These are phyloP conservation scores for Glyphotaelius pellucidus DNA, from an alignment of 2,888 invertebrate species.

Conservation along the genomic window DNA sequence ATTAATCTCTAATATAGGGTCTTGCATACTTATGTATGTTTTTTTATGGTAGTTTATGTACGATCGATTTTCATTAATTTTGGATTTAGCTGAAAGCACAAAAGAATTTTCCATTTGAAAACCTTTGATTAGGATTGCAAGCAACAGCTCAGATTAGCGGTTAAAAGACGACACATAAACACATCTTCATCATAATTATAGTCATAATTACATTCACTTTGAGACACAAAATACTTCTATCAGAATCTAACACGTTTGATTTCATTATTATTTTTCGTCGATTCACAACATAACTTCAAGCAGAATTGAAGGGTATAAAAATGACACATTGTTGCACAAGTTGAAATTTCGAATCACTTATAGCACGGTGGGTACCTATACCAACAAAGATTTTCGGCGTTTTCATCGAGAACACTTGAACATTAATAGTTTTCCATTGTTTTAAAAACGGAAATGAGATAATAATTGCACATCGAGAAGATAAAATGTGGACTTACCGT, in stretches of 20 bases:
- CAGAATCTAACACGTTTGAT: neutral
- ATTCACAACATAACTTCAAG: neutral
- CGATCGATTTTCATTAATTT: neutral
- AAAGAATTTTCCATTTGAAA: slow-evolving; percentile 40
- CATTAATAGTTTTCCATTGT: slow-evolving; percentile 41
- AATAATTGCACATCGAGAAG: slow-evolving; percentile 47
- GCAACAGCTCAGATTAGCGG: slow-evolving; percentile 24
- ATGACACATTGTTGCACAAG: slow-evolving; percentile 18
- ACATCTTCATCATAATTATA: slow-evolving; percentile 10
- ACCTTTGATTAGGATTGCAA: slow-evolving; percentile 32
- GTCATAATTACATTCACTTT: slow-evolving; percentile 5
- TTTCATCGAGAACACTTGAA: slow-evolving; percentile 56
- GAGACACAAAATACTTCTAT: slow-evolving; percentile 37
- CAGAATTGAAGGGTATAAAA: neutral
- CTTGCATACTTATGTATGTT: neutral
- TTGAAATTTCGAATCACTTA: slow-evolving; percentile 32
- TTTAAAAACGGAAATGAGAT: slow-evolving; percentile 20
- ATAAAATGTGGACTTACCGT: slow-evolving; percentile 82
- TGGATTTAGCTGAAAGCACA: neutral
- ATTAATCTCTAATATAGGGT: neutral
- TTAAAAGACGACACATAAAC: slow-evolving; percentile 43
- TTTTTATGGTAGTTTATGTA: neutral
- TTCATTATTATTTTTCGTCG: neutral
- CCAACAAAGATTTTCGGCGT: slow-evolving; percentile 66
- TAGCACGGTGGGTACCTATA: slow-evolving; percentile 38